Evolutionary conservation across 2,888 invertebrate genomes (phyloP), one percentile per base, ranked within the genome.

Genomic region (Metopia argyrocephala): DNA sequence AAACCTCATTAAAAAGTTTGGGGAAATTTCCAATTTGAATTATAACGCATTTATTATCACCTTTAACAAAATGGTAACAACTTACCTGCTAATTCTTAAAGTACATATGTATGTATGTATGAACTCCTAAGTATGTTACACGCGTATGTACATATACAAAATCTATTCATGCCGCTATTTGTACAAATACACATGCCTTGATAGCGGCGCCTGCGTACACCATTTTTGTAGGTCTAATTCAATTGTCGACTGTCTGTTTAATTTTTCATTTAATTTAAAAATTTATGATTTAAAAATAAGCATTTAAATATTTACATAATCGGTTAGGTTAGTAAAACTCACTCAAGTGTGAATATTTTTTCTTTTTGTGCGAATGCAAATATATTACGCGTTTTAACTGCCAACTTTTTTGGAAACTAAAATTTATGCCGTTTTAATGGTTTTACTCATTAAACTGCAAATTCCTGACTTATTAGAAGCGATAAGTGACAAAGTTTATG

Each of bases 21-120:
- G 46, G 54, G 65, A 71, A 71, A 78, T 59, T 78, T 59, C 61
- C 71, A 59, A 61, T 78, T 78, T 66, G 46, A 66, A 78, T 27
- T 71, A 61, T 71, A 78, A 71, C 65, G 31, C 52, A 52, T 56
- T 69, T 45, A 45, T 65, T 78, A 71, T 78, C 64, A 50, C 64
- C 15, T 66, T 28, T n/a, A n/a, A n/a, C n/a, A n/a, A 31, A 54
- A 18, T 54, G 25, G 45, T 12, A 20, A 25, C 65, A 65, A 52
- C 50, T 3, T 12, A 2, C 9, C 38, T 3, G 38, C 38, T 38
- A 38, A 38, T 38, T 38, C 38, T 2, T 38, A 38, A n/a, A 15
- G 38, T 38, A 38, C 38, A 38, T 38, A 38, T 38, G 38, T 38
- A 38, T 15, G 15, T 38, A n/a, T n/a, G n/a, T n/a, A n/a, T n/a